phyloP scores from a whole-genome alignment of 2,888 invertebrate genomes.

The Hydropsyche betteni region DNA sequence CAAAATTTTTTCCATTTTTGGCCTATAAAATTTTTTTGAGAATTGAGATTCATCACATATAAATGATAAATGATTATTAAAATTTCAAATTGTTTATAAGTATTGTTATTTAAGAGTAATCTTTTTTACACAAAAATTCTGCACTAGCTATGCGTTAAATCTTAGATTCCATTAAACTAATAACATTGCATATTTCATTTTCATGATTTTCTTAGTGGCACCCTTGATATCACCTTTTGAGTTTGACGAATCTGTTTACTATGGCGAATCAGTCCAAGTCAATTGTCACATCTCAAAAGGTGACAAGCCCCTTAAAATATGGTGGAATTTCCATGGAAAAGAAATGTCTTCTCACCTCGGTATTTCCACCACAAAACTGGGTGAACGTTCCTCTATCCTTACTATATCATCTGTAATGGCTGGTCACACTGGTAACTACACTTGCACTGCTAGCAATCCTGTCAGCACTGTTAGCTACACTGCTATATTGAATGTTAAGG shows the following conservation, averaged over 20 bases:
- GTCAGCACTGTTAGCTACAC: conserved; percentile 70
- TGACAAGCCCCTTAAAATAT: conserved; percentile 75
- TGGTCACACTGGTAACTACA: conserved; percentile 75
- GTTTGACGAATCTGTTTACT: conserved; percentile 67
- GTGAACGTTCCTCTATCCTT: conserved; percentile 72
- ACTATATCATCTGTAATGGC: conserved; percentile 77
- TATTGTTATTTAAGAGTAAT: no score
- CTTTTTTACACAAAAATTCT: no score
- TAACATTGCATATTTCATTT: no score
- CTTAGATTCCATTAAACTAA: no score
- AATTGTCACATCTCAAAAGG: conserved; percentile 69
- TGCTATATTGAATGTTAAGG: conserved; percentile 72
- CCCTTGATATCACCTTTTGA: conserved; percentile 70
- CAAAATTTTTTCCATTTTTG: no score
- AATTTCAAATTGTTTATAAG: no score
- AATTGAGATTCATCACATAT: no score
- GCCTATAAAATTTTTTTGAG: no score
- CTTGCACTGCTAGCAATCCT: conserved; percentile 71
- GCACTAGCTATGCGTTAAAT: no score
- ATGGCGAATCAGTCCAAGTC: conserved; percentile 68
- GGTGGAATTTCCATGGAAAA: conserved; percentile 74
- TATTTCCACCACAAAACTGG: conserved; percentile 71
- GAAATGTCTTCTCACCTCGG: conserved; percentile 61
- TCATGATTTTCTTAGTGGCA: conserved; percentile 63
- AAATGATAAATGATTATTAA: no score